Evolutionary conservation across 2,113 vertebrate genomes (phyloP), one percentile per base, ranked within the genome.

Genomic region (Strix uralensis): DNA sequence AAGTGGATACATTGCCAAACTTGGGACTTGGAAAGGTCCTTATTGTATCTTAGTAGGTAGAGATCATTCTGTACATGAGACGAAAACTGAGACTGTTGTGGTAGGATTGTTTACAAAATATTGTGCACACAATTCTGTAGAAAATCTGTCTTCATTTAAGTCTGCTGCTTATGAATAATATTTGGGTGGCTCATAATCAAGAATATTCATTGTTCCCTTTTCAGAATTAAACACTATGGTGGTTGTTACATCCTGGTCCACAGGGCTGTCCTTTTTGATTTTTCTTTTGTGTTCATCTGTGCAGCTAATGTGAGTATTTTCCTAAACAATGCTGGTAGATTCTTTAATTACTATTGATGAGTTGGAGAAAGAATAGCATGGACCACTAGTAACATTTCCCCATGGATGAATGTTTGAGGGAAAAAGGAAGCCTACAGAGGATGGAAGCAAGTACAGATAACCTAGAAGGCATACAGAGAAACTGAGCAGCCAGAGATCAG

Each of bases 231-330:
- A 12, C 36, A 10, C 8, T 55, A 1, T 54, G 20, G 23, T 54
- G 44, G 13, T 18, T 59, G 16, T 63, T 86, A 30, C 5, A 12
- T 38, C 40, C 75, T 80, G 36, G 40, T 49, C 75, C 69, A 40
- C 34, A 13, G 36, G 15, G 30, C 13, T 62, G 70, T 51, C 86
- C 62, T 34, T 63, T 85, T 74, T 72, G 27, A 58, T 89, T 86
- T 87, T 65, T 42, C 19, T 84, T 92, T 94, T 61, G 57, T 91
- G 81, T 54, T 87, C 61, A 75, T 79, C 94, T 84, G 51, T 58
- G 81, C 81, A 77, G 78, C 26, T 73, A 95, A 95, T 84, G 61
- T 29, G 63, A 90, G n/a, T 70, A 57, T 90, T 97, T 95, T 94
- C 42, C 86, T 38, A 27, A 85, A 92, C 91, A 82, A 62, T 92